Conservation (phyloP, 2,113 vertebrate species). For the Peromyscus leucopus region DNA sequence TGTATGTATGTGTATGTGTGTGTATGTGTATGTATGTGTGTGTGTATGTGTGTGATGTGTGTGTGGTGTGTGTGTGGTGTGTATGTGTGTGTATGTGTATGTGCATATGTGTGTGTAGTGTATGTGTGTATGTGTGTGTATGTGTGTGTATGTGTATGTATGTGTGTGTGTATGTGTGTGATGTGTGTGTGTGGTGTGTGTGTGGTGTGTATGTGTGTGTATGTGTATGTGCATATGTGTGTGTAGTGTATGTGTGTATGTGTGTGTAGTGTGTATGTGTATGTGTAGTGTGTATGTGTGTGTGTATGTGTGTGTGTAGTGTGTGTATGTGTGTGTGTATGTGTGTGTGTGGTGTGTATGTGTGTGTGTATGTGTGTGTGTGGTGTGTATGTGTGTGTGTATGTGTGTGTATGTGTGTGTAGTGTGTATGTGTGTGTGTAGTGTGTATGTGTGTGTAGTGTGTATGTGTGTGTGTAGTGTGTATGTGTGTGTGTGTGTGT, state of each 20-base stretch:
- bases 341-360: no score
- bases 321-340: no score
- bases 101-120: not conserved
- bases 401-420: not conserved
- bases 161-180: no score
- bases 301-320: not conserved
- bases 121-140: no score
- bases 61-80: not conserved
- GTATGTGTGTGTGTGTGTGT: not conserved
- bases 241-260: no score
- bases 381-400: not conserved
- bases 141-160: no score
- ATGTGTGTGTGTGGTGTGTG: not conserved
- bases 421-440: not conserved
- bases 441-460: no score
- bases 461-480: no score
- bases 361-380: not conserved
- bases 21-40: not conserved
- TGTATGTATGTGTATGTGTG: not conserved
- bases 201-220: not conserved
- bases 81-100: not conserved
- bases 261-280: no score
- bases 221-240: not conserved
- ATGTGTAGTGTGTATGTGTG: not conserved
- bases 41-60: no score